These are phyloP conservation scores for Dendrolimus houi DNA, from an alignment of 2,888 invertebrate genomes.

Conservation along the genomic window DNA sequence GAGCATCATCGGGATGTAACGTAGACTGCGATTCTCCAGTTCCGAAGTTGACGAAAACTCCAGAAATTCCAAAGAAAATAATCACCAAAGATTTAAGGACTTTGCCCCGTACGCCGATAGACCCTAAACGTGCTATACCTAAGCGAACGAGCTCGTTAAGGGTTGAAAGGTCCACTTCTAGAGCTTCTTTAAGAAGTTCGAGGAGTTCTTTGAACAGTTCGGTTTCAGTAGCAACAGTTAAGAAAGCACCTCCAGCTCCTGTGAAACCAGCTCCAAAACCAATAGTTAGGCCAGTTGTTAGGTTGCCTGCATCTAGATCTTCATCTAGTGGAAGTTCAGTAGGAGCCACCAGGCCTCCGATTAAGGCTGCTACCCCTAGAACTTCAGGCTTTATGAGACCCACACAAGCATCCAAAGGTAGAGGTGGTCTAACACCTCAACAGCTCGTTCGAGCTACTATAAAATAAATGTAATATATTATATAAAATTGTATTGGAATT, in stretches of 20 bases:
- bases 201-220: conserved; percentile 90
- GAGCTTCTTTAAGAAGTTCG: conserved; percentile 88
- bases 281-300: conserved; percentile 53
- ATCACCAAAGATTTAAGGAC: conserved; percentile 67
- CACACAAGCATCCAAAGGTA: conserved; percentile 89
- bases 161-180: conserved; percentile 86
- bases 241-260: conserved; percentile 77
- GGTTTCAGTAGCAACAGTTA: conserved; percentile 86
- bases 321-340: conserved; percentile 69
- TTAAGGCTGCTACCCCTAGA: conserved; percentile 44
- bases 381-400: conserved; percentile 89
- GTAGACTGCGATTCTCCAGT: conserved; percentile 77
- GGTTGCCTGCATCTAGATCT: conserved; percentile 65
- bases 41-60: conserved; percentile 54
- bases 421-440: conserved; percentile 54
- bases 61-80: conserved; percentile 65
- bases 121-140: conserved; percentile 45
- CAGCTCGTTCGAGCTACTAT: conserved; percentile 44
- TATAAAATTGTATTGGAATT: conserved; percentile 3
- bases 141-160: conserved; percentile 66
- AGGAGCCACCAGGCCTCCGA: conserved; percentile 63
- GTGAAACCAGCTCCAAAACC: conserved; percentile 62
- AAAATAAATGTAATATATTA: conserved; percentile 28
- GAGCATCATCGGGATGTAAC: conserved; percentile 86
- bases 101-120: conserved; percentile 45